A percentile compares a stretch with the other conserved stretches of the same genome.
Conservation (phyloP, 2,888 invertebrate species). For the Lottia gigantea region DNA sequence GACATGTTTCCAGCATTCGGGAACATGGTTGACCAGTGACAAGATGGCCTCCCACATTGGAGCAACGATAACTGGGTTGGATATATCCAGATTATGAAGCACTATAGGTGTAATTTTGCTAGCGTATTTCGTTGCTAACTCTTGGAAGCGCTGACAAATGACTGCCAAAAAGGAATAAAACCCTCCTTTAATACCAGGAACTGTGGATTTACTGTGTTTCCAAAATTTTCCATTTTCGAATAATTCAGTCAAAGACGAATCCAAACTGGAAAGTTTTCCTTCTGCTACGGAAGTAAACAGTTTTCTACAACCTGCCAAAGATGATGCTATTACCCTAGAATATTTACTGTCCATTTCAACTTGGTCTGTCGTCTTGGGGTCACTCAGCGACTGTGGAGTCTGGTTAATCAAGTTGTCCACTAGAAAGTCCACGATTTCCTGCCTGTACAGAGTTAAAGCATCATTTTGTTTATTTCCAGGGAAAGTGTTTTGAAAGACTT, state of each 20-base stretch:
- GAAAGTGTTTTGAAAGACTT: constrained; percentile 80
- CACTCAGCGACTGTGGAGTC: constrained; percentile 65
- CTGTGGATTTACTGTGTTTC: constrained; percentile 70
- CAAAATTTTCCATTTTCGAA: constrained; percentile 78
- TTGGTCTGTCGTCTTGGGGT: constrained; percentile 70
- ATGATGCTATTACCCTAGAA: constrained; percentile 76
- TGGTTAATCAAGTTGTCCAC: constrained; percentile 76
- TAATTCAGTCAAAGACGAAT: constrained; percentile 72
- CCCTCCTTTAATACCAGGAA: constrained; percentile 68
- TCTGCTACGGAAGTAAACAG: constrained; percentile 74
- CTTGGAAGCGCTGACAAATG: constrained; percentile 73
- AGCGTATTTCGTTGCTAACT: constrained; percentile 73
- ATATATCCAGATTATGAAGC: constrained; percentile 77
- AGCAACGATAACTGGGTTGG: constrained; percentile 76
- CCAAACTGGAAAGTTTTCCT: constrained; percentile 45
- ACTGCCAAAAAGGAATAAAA: constrained; percentile 76
- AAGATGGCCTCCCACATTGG: constrained; percentile 82
- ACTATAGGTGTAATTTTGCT: constrained; percentile 73
- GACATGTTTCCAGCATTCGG: constrained; percentile 76
- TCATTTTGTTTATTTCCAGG: constrained; percentile 81
- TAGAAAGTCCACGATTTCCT: constrained; percentile 82
- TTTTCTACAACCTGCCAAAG: constrained; percentile 76
- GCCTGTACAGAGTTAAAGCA: constrained; percentile 84
- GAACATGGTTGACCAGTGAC: constrained; percentile 67
- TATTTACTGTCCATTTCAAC: constrained; percentile 80